Evolutionary conservation across 2,797 vertebrate genomes (phyloP).

Genomic region (Paguma larvata): DNA sequence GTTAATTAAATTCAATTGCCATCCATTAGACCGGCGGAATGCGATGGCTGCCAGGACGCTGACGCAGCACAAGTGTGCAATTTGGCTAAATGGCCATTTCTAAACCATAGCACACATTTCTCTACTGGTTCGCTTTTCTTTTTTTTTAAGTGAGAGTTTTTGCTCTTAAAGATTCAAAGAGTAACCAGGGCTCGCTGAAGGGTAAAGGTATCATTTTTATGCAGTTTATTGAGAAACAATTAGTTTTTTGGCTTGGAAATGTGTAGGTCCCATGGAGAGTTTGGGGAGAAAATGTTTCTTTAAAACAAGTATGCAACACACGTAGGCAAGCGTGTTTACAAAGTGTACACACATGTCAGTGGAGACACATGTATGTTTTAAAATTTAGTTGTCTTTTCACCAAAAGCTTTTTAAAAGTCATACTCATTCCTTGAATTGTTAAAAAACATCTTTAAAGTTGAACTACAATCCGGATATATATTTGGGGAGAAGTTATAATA

Average conservation of each 20-base stretch:
- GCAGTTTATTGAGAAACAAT: constrained; percentile 71
- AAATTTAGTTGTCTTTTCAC: constrained; percentile 54
- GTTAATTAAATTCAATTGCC: constrained; percentile 99
- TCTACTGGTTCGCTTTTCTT: constrained; percentile 90
- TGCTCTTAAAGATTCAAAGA: constrained; percentile 72
- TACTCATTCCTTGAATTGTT: constrained; percentile 33
- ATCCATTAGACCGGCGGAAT: constrained; percentile 99
- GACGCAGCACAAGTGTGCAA: constrained; percentile 99
- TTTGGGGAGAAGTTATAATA: constrained; percentile 66
- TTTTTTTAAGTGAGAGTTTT: constrained; percentile 81
- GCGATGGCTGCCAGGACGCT: constrained; percentile 94
- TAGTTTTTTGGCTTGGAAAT: constrained; percentile 68
- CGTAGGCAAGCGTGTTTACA: neutral
- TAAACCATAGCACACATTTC: constrained; percentile 90
- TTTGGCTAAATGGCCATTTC: constrained; percentile 93
- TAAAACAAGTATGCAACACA: neutral
- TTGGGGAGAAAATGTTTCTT: constrained; percentile 56
- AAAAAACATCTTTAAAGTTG: constrained; percentile 53
- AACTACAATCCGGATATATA: constrained; percentile 55
- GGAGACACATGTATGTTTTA: constrained; percentile 1
- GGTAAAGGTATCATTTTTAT: constrained; percentile 74
- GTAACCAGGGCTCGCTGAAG: constrained; percentile 78
- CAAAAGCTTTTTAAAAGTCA: constrained; percentile 53
- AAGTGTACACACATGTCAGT: neutral
- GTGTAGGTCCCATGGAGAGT: constrained; percentile 20